phyloP scores from a whole-genome alignment of 2,113 vertebrate genomes.

The Actenoides hombroni region DNA sequence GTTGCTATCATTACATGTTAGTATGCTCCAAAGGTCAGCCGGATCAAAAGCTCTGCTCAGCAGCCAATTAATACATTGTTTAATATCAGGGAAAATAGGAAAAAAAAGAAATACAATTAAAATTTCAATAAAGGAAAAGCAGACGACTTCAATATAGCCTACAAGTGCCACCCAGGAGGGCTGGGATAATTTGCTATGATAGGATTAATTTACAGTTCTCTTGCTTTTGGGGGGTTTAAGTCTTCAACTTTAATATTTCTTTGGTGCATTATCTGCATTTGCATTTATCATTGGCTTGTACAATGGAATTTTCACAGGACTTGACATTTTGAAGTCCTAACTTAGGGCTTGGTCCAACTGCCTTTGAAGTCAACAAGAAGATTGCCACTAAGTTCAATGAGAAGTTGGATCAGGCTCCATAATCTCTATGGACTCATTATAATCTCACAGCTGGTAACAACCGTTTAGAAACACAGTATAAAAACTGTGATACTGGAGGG shows the following conservation, averaged over 20 bases:
- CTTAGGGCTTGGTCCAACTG: slow-evolving; percentile 7
- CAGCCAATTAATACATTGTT: slow-evolving; percentile 47
- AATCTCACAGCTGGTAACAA: slow-evolving; percentile 23
- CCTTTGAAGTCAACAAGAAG: slow-evolving; percentile 45
- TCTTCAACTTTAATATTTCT: slow-evolving; percentile 39
- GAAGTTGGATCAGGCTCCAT: slow-evolving; percentile 14
- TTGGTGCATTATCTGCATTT: slow-evolving; percentile 47
- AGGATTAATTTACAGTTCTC: slow-evolving; percentile 18
- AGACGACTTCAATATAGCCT: neutral
- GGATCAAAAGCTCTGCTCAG: slow-evolving; percentile 19
- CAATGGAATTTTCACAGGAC: slow-evolving; percentile 30
- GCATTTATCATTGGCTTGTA: slow-evolving; percentile 37
- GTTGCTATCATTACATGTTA: neutral
- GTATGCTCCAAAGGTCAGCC: slow-evolving; percentile 3
- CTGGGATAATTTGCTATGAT: slow-evolving; percentile 18
- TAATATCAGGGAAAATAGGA: neutral
- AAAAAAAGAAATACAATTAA: neutral
- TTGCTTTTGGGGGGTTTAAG: neutral
- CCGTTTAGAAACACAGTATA: neutral
- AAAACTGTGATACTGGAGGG: neutral
- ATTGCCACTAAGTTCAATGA: slow-evolving; percentile 20
- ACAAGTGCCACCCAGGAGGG: neutral
- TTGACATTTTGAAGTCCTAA: slow-evolving; percentile 48
- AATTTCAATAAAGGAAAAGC: slow-evolving; percentile 18
- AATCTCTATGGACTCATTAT: slow-evolving; percentile 29